Base-by-base conservation (phyloP, 2,113 vertebrate species). In the Cettia cetti region DNA sequence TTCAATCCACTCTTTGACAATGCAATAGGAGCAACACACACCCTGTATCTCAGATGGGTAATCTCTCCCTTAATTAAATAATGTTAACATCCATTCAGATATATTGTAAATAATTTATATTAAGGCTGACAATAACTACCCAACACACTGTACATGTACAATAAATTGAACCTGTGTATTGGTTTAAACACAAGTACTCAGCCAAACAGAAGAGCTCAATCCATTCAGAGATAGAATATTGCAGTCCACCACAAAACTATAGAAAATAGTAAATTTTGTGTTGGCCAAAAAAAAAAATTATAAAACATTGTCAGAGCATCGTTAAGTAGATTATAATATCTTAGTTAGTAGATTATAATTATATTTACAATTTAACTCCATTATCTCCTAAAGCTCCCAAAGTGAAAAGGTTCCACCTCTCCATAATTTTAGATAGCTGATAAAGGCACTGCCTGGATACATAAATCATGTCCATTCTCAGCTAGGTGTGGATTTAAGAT, bases 1-100 rank as follows among this genome's bases (percentile, higher is more conserved):
- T 44, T 50, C 9, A 44, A 47, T 66, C 22, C 19, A 20, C 20
- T 57, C 44, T 59, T 76, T 45, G 17, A 50, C 35, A 50, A 50
- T 3, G 6, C 18, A 21, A 33, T 13, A 54, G 35, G 6, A 82
- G 14, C 1, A 17, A 85, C 1, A 1, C 12, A 23, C 4, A 59
- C 13, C 6, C 11, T 70, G 1, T 47, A 24, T 33, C 9, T 63
- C 26, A 39, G 23, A 17, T 21, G 54, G 70, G 37, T 88, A 85
- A 63, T 9, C 1, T 18, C 22, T 75, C 3, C 49, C 35, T 65
- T 63, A 42, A 68, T 47, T 56, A 90, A 75, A 88, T 9, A 11
- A 7, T 33, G 6, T 54, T 39, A 74, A 87, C 84, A 82, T 49
- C 37, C 13, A 52, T 65, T 30, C 13, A 85, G 13, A 63, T 66